A percentile compares a stretch with the other conserved stretches of the same genome.
These are phyloP conservation scores for Oncopodura yosiiana DNA, from an alignment of 1,140 invertebrate genomes.

Conservation along the genomic window DNA sequence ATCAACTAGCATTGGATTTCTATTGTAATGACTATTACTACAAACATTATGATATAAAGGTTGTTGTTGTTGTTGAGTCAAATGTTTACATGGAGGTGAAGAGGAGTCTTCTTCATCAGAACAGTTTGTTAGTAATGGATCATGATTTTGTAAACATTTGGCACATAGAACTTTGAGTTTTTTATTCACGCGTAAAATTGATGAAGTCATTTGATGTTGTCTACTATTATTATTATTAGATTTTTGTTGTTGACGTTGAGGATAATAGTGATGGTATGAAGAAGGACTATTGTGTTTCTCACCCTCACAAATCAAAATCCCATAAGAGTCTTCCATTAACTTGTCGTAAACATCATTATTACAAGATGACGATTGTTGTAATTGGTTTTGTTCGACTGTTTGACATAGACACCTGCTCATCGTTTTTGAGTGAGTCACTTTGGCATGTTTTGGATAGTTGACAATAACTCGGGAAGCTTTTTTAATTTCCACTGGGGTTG, in stretches of 20 bases:
- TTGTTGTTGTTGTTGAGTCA: not conserved
- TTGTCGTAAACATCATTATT: constrained; percentile 25
- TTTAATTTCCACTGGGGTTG: constrained; percentile 33
- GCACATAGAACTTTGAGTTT: constrained; percentile 33
- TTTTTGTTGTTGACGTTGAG: not conserved
- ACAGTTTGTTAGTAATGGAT: constrained; percentile 32
- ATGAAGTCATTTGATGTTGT: not conserved
- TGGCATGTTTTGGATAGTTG: constrained; percentile 22
- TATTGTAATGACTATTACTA: not conserved
- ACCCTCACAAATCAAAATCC: constrained; percentile 35
- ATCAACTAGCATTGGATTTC: not conserved
- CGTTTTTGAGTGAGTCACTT: constrained; percentile 16
- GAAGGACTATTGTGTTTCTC: too few species aligned
- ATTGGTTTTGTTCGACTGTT: not conserved
- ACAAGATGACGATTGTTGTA: not conserved
- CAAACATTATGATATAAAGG: not conserved
- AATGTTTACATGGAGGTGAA: too few species aligned
- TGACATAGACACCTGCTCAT: constrained; percentile 29
- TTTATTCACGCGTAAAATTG: constrained; percentile 6
- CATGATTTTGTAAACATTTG: constrained; percentile 35
- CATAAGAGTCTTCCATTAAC: constrained; percentile 34
- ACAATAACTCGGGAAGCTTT: constrained; percentile 30
- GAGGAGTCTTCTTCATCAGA: constrained; percentile 10
- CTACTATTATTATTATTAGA: not conserved
- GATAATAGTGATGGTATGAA: too few species aligned